Percentiles rank a stretch among this genome's conserved stretches.
Conservation (phyloP, 2,888 invertebrate species). For the Malthinus flaveolus region DNA sequence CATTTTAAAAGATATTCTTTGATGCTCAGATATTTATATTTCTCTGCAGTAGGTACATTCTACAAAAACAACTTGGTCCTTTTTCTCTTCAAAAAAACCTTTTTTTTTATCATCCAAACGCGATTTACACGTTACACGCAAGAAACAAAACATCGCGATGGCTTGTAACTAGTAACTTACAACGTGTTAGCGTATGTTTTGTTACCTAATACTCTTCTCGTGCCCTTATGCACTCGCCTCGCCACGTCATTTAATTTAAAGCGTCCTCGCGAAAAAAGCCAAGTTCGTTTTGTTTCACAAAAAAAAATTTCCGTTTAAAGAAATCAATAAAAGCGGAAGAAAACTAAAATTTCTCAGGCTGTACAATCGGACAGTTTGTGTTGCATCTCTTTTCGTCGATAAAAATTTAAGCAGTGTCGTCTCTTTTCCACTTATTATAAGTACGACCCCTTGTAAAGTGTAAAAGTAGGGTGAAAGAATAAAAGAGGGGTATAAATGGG, state of each 20-base stretch:
- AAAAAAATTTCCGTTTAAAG: constrained; percentile 26
- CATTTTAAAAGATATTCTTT: constrained; percentile 39
- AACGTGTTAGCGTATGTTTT: background rate
- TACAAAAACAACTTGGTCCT: constrained; percentile 6
- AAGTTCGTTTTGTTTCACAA: constrained; percentile 1
- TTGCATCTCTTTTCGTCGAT: constrained; percentile 29
- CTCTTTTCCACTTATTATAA: constrained; percentile 33
- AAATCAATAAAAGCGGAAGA: constrained; percentile 34
- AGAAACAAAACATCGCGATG: background rate
- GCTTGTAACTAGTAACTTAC: no score
- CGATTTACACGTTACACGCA: no score
- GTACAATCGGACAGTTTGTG: constrained; percentile 35
- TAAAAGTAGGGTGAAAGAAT: constrained; percentile 56
- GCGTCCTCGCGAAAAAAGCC: background rate
- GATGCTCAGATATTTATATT: constrained; percentile 38
- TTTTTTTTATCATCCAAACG: constrained; percentile 1
- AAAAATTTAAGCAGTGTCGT: constrained; percentile 10
- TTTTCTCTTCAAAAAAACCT: constrained; percentile 1
- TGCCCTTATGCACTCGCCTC: background rate
- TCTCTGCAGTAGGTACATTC: constrained; percentile 31
- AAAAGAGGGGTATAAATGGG: constrained; percentile 53
- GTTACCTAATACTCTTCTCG: background rate
- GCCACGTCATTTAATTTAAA: background rate
- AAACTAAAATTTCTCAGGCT: constrained; percentile 45
- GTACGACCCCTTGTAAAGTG: constrained; percentile 45